Evolutionary conservation across 2,113 vertebrate genomes (phyloP).

Genomic region (Phrynosoma blainvillii): DNA sequence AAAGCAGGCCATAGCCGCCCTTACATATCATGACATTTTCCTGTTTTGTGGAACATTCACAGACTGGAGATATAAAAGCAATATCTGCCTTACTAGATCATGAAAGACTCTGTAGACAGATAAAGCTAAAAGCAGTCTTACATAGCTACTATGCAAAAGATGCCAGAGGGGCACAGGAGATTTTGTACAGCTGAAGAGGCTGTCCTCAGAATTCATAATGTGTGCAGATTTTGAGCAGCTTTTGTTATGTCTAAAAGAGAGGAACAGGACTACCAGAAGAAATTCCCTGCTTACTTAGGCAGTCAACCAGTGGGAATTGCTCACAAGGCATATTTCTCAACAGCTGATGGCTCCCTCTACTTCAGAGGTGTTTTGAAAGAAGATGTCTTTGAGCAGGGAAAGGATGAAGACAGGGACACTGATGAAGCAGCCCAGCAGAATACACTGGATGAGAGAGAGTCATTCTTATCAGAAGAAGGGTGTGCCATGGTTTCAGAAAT

Average conservation of each 20-base stretch:
- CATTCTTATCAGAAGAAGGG: neutral
- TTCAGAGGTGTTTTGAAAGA: slow-evolving; percentile 9
- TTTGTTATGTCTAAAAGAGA: neutral
- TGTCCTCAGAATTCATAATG: neutral
- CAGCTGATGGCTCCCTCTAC: neutral
- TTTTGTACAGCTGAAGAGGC: neutral
- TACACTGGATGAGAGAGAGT: slow-evolving; percentile 10
- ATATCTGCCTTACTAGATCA: neutral
- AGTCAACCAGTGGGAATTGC: neutral
- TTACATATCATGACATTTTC: neutral
- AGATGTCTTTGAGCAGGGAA: neutral
- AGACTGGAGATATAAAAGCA: neutral
- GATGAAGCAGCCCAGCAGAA: slow-evolving; percentile 58
- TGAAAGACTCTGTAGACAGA: neutral
- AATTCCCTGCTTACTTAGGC: neutral
- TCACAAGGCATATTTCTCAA: neutral
- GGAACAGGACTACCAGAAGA: neutral
- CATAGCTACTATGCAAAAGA: slow-evolving; percentile 46
- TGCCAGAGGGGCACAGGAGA: slow-evolving; percentile 50
- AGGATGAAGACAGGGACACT: slow-evolving; percentile 66
- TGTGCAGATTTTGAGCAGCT: neutral
- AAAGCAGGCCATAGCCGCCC: neutral
- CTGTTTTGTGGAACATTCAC: neutral
- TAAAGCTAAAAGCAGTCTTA: slow-evolving; percentile 9
- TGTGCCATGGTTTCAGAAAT: neutral